Evolutionary conservation across 2,888 invertebrate genomes (phyloP).

Genomic region (Cephalotes varians): DNA sequence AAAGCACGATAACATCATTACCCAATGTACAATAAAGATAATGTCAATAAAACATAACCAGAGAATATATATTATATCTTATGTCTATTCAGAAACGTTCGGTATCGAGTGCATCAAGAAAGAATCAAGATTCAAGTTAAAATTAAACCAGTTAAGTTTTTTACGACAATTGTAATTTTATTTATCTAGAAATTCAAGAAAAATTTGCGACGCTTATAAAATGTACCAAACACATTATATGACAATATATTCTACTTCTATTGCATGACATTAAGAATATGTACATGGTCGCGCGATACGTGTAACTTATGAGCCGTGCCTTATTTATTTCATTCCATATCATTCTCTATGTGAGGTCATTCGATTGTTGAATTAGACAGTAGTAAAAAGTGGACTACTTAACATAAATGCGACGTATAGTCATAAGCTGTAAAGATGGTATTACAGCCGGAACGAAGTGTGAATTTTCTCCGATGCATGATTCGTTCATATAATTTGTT

Average conservation of each 20-base stretch:
- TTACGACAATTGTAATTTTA: background rate
- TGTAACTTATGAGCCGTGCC: slow-evolving; percentile 52
- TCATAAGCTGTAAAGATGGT: background rate
- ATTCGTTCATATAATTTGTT: slow-evolving; percentile 4
- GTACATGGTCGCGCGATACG: slow-evolving; percentile 15
- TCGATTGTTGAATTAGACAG: slow-evolving; percentile 58
- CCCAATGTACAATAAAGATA: background rate
- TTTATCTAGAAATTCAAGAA: background rate
- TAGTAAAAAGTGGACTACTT: slow-evolving; percentile 59
- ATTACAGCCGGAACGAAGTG: slow-evolving; percentile 43
- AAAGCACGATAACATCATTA: background rate
- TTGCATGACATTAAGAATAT: background rate
- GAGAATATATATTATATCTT: background rate
- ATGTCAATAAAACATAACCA: background rate
- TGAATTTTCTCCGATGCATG: slow-evolving; percentile 10
- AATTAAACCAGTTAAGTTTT: background rate
- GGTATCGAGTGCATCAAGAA: background rate
- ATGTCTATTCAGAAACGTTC: background rate
- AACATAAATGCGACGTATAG: slow-evolving; percentile 52
- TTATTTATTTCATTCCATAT: slow-evolving; percentile 73
- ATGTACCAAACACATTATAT: background rate
- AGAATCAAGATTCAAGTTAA: background rate
- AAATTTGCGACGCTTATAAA: background rate
- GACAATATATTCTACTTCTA: background rate
- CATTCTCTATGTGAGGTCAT: slow-evolving; percentile 45